Conservation (phyloP, 2,888 invertebrate genomes). For the Eupithecia centaureata region DNA sequence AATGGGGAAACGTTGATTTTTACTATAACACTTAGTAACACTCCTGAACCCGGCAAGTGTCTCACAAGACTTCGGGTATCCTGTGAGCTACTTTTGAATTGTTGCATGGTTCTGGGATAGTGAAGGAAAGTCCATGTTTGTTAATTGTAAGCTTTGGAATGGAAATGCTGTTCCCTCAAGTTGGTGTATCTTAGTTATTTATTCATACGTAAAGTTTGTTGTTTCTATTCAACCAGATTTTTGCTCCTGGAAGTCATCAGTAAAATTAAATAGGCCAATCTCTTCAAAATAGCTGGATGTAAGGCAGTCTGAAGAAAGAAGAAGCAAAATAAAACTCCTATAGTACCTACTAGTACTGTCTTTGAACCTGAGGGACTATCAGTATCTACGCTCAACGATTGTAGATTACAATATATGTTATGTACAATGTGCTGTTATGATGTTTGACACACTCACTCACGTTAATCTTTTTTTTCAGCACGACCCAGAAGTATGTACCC, state of each 20-base stretch:
- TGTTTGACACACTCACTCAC: neutral
- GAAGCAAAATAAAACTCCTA: neutral
- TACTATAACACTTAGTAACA: too few relatives aligned
- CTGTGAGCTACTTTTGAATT: neutral
- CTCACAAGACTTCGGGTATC: too few relatives aligned
- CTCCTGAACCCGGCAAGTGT: too few relatives aligned
- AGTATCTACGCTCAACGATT: neutral
- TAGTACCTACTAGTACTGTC: neutral
- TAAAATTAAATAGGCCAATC: too few relatives aligned
- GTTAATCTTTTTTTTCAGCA: constrained; percentile 84
- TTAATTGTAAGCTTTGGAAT: neutral
- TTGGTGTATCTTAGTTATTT: neutral
- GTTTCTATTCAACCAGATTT: neutral
- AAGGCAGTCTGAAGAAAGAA: neutral
- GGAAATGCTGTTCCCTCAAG: neutral
- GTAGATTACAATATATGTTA: too few relatives aligned
- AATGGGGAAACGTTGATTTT: too few relatives aligned
- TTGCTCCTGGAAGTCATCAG: neutral
- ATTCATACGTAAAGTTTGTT: neutral
- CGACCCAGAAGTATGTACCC: constrained; percentile 97
- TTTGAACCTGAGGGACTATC: neutral
- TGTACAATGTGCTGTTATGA: too few relatives aligned
- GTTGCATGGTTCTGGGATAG: neutral
- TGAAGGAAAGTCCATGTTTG: constrained; percentile 4
- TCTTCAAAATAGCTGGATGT: neutral